Evolutionary conservation across 2,113 vertebrate species (phyloP), one percentile per base, ranked within the genome.

Genomic region (Macquaria ambigua): DNA sequence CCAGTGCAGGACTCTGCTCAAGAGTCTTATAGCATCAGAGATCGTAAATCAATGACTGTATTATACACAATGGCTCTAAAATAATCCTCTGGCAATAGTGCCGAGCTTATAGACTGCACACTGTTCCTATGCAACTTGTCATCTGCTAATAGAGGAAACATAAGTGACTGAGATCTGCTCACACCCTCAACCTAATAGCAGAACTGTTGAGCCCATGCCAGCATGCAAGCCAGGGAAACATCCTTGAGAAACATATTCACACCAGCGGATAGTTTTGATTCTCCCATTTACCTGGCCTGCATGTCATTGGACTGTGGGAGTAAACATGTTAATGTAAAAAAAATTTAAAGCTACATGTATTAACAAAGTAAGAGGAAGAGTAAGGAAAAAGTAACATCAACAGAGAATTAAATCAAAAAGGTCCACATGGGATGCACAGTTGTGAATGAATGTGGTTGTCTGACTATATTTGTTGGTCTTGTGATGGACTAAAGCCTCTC

Each of bases 371-470:
- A 68, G 34, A 20, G 1, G 39, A 21, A 18, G 20, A 48, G 37
- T 43, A 1, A 10, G 15, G 11, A 43, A 76, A 76, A 15, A n/a
- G 46, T 34, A 34, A 34, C 31, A 34, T 34, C 31, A 34, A 34
- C 3, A 34, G 2, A 34, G 31, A 34, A 34, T 34, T 34, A 34
- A 34, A 34, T 34, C 31, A 34, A 34, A 2, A 34, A 34, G 34
- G 34, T 34, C 34, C 34, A 34, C 34, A 34, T 34, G 34, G 34
- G 3, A 34, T 34, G 34, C 34, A 34, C 34, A 34, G 34, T 34
- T 34, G 20, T 73, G 34, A 86, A 53, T 43, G 14, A 64, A 74
- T 46, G 31, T 28, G 61, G 41, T 31, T 16, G 59, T 63, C 20
- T 52, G 15, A 37, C 34, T 31, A 11, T 39, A 23, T 55, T 41